These are phyloP conservation scores for Sitodiplosis mosellana DNA, from an alignment of 1,140 invertebrate species.

Conservation along the genomic window DNA sequence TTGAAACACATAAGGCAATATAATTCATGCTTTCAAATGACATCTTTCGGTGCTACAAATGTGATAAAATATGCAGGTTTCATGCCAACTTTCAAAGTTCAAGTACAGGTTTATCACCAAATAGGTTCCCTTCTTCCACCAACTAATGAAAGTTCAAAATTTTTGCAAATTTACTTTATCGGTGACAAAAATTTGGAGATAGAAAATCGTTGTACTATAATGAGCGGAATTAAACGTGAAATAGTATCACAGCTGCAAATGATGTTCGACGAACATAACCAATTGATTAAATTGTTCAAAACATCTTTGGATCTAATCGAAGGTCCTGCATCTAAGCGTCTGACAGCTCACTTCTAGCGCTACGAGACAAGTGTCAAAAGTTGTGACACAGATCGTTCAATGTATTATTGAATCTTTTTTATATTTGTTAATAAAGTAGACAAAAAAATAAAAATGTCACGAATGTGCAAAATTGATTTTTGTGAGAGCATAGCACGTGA, in stretches of 20 bases:
- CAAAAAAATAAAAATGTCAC: too few relatives aligned
- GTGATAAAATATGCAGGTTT: slow-evolving; percentile 13
- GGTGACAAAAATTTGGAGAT: slow-evolving; percentile 14
- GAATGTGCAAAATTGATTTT: too few relatives aligned
- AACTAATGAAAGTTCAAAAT: slow-evolving; percentile 14
- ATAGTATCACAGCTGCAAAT: slow-evolving; percentile 17
- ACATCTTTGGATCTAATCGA: too few relatives aligned
- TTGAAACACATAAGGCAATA: slow-evolving; percentile 16
- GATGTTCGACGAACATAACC: slow-evolving; percentile 20
- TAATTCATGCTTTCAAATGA: slow-evolving; percentile 12
- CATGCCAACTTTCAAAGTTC: slow-evolving; percentile 29
- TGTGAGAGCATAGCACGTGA: too few relatives aligned
- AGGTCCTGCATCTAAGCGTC: too few relatives aligned
- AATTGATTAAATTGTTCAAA: slow-evolving; percentile 19
- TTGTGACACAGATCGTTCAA: too few relatives aligned
- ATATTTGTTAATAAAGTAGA: too few relatives aligned
- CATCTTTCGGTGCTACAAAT: slow-evolving; percentile 10
- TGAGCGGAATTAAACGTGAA: slow-evolving; percentile 12
- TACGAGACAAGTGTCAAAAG: too few relatives aligned
- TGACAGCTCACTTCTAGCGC: too few relatives aligned
- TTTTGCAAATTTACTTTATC: slow-evolving; percentile 28
- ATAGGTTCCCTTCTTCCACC: slow-evolving; percentile 21
- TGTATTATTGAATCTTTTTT: too few relatives aligned
- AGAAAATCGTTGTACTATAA: slow-evolving; percentile 9
- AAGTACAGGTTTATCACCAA: slow-evolving; percentile 29